Evolutionary conservation across 2,888 invertebrate genomes (phyloP).

Genomic region (Lepidocyrtoides sp.): DNA sequence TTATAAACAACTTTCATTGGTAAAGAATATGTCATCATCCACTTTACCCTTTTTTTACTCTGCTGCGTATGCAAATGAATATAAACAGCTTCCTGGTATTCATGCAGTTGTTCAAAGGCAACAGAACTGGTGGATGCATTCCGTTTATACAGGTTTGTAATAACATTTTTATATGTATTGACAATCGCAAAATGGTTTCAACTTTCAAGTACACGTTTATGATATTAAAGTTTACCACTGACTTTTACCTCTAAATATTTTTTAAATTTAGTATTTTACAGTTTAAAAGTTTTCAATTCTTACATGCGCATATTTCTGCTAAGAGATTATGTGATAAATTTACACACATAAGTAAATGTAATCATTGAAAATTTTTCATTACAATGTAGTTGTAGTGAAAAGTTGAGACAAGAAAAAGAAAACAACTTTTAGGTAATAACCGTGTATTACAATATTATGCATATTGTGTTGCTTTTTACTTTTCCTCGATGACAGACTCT

Average conservation of each 20-base stretch:
- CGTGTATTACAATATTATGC: background rate
- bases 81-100: background rate
- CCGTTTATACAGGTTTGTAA: no score
- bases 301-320: no score
- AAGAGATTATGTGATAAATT: no score
- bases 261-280: background rate
- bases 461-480: background rate
- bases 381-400: no score
- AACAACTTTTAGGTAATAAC: background rate
- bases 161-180: no score
- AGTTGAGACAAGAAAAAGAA: no score
- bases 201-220: background rate
- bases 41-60: background rate
- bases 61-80: background rate
- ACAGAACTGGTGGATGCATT: no score
- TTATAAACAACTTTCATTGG: conserved; percentile 55
- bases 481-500: background rate
- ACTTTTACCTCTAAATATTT: background rate
- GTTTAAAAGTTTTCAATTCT: no score
- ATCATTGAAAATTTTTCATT: no score
- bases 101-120: background rate
- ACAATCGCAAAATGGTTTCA: no score
- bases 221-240: background rate
- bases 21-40: conserved; percentile 32
- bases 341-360: no score